Evolutionary conservation across 1,140 invertebrate species (phyloP), one percentile per base, ranked within the genome.

Genomic region (Papilio polyxenes): DNA sequence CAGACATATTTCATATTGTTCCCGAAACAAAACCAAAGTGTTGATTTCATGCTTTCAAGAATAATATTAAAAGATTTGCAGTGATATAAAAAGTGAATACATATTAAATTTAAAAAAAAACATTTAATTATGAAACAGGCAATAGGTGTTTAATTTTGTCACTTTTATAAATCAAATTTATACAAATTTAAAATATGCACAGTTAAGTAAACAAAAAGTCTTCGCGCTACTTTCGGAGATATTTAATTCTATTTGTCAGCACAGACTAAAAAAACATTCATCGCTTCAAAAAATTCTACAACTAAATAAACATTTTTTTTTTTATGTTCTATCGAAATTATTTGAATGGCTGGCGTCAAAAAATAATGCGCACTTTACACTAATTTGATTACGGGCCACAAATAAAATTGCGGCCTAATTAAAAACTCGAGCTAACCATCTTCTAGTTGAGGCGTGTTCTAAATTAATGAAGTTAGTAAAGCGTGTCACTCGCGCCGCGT

Each of bases 391-490:
- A 75, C 44, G 74, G 44, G 7, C 51, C 48, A 23, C 48, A 51
- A 77, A 31, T 56, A 77, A 77, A 75, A 53, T 77, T 53, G 49
- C 74, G 74, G 49, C 74, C 75, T 77, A 77, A 77, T 77, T 77
- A 77, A 77, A 31, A 77, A 77, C 75, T 77, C 20, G 20, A 49
- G 44, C 49, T 77, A 77, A 53, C 75, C 75, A 77, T 77, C 75
- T 84, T 79, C 77, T 83, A 85, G 82, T 88, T 87, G 81, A 83
- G 85, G 72, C 53, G 83, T 81, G 80, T 76, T 86, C 84, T 86
- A 88, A 86, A 89, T 89, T 85, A 87, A 88, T 85, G 87, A 86
- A 87, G 80, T 86, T 85, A 85, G 75, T 82, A 79, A 83, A 87
- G 85, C 84, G 82, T 84, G 83, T 75, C 84, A 83, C 78, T 53